Percentiles rank a stretch among this genome's conserved stretches.
phyloP scores from a whole-genome alignment of 2,113 vertebrate species.

The Panurus biarmicus region DNA sequence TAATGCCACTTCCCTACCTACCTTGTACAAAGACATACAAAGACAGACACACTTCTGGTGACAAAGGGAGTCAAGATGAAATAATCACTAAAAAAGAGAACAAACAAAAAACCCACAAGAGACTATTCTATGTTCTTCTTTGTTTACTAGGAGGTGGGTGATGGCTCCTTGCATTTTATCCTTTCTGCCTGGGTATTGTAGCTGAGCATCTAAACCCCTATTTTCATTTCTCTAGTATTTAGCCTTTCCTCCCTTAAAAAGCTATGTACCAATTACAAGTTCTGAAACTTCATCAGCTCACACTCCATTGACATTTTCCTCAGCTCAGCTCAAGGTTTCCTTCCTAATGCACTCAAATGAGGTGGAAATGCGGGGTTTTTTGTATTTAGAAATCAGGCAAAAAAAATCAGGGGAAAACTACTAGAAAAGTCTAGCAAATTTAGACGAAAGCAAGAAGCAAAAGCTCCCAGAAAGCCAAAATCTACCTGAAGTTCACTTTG shows the following conservation, averaged over 20 bases:
- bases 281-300: background rate
- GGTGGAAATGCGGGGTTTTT: background rate
- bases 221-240: background rate
- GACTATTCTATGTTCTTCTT: background rate
- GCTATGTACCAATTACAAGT: rapidly evolving
- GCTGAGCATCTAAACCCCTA: background rate
- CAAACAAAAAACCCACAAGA: background rate
- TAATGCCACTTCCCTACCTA: background rate
- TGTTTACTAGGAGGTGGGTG: background rate
- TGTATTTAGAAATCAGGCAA: rapidly evolving
- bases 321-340: background rate
- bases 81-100: background rate
- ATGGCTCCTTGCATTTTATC: background rate
- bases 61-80: background rate
- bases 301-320: background rate
- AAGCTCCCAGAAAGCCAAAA: background rate
- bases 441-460: background rate
- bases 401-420: background rate
- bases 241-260: background rate
- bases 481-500: background rate
- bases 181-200: background rate
- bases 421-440: background rate
- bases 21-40: no score
- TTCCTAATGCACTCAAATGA: background rate
- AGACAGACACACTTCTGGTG: background rate